Base-by-base conservation (phyloP, 2,888 invertebrate genomes). In the Muschampia staudingeri region DNA sequence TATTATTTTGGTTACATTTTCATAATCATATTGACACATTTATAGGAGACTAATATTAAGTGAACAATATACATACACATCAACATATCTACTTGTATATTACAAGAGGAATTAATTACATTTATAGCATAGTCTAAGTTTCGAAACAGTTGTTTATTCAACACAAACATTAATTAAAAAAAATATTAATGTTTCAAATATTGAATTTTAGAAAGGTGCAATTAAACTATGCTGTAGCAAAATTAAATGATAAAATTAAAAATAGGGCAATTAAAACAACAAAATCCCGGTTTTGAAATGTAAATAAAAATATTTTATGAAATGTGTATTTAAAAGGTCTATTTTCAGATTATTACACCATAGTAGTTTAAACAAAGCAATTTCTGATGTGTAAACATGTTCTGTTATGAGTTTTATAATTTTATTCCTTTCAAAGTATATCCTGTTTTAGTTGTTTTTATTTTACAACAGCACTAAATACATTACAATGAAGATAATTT, bases 1-100 rank as follows among this genome's bases (percentile, higher is more conserved):
- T 92, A 92, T 93, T 94, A 95, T 96, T 97, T 96, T 96, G 97
- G 96, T 97, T 96, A 96, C 95, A 96, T 94, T 96, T 94, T 86
- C 82, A 86, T 87, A 83, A 87, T 86, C 84, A 94, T 95, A 95
- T 95, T 94, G 95, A 95, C 95, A 95, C 93, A 94, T 94, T 61
- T 94, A 94, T 93, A 94, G 92, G 93, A 92, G 92, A 94, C 95
- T 96, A 95, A 94, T 93, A 94, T 94, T 95, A 95, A 94, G 89
- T 92, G 93, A 95, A 95, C 94, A 96, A 95, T 95, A 96, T 96
- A 96, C 95, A 95, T 96, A 96, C 95, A 95, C 93, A 92, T 93
- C 93, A 93, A 80, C 76, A 80, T 88, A 90, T 88, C 87, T 95
- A 61, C 4, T 25, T 61, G 61, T 61, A 95, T 95, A 93, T 93